Base-by-base conservation (phyloP, 2,888 invertebrate genomes). In the Nycteola revayana region DNA sequence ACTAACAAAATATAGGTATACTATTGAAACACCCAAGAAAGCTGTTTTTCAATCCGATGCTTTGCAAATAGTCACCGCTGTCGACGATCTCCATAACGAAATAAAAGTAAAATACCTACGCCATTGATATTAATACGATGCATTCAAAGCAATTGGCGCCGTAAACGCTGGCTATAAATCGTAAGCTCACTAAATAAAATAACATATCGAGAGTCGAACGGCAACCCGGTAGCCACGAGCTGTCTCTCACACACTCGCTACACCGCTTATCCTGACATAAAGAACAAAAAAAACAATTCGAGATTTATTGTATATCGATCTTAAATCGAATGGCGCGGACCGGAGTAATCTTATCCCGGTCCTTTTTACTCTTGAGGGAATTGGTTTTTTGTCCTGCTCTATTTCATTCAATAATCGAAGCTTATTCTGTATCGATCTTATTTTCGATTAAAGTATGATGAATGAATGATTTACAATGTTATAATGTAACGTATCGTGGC, bases 281-380 rank as follows among this genome's bases (percentile, higher is more conserved):
- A 44, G 43, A 37, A 54, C 55, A 67, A 70, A 70, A 63, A 66
- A 66, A 69, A 71, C 54, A 40, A 64, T 60, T 45, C 34, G 61
- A 72, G 76, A 77, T 76, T 75, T 77, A 77, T 76, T 67, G 75
- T 71, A 66, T 67, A 77, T 76, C 75, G 75, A 78, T 76, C 75
- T 67, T 61, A 61, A 66, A 75, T 75, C 72, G 68, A 68, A 66
- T 66, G 62, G 48, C 42, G 48, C 59, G n/a, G n/a, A n/a, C n/a
- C n/a, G n/a, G n/a, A 59, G 60, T 68, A 65, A 66, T 61, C 49
- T 52, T 53, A 17, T 33, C 26, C 5, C 37, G 26, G 1, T 68
- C 61, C 42, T 56, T 21, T 17, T 66, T 50, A 7, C 28, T 30
- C 64, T 9, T 40, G 8, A 10, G 22, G 8, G n/a, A 32, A 25